Evolutionary conservation across 2,888 invertebrate species (phyloP).

Genomic region (Platycheirus albimanus): DNA sequence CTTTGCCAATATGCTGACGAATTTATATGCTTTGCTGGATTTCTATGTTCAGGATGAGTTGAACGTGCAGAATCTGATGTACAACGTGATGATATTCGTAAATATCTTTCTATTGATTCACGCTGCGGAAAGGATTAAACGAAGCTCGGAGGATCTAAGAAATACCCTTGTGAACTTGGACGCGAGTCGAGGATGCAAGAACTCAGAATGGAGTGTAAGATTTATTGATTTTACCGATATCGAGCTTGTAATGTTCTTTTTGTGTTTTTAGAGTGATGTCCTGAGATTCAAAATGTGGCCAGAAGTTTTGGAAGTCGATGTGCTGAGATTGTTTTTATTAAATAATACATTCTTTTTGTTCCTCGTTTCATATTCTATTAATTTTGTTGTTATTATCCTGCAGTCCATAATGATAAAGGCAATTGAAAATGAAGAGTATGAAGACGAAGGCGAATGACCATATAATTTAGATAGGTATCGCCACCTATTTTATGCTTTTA

Average conservation of each 20-base stretch:
- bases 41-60: conserved; percentile 39
- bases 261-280: conserved; percentile 34
- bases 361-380: conserved; percentile 78
- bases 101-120: conserved; percentile 53
- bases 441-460: too few relatives aligned
- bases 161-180: conserved; percentile 44
- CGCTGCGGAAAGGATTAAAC: conserved; percentile 54
- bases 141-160: conserved; percentile 17
- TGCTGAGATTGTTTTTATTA: conserved; percentile 78
- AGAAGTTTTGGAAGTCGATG: conserved; percentile 73
- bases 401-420: conserved; percentile 76
- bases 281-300: conserved; percentile 68
- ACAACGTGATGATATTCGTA: conserved; percentile 53
- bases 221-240: conserved; percentile 1
- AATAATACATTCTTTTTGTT: conserved; percentile 79
- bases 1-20: conserved; percentile 78
- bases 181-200: neutral
- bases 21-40: conserved; percentile 79
- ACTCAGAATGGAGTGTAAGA: conserved; percentile 30
- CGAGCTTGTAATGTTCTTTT: neutral
- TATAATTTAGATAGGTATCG: too few relatives aligned
- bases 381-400: conserved; percentile 79
- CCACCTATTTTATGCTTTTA: too few relatives aligned
- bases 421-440: too few relatives aligned
- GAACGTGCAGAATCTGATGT: conserved; percentile 29